Evolutionary conservation across 2,797 vertebrate species (phyloP), one percentile per base, ranked within the genome.

Genomic region (Brachyalestes nurse): DNA sequence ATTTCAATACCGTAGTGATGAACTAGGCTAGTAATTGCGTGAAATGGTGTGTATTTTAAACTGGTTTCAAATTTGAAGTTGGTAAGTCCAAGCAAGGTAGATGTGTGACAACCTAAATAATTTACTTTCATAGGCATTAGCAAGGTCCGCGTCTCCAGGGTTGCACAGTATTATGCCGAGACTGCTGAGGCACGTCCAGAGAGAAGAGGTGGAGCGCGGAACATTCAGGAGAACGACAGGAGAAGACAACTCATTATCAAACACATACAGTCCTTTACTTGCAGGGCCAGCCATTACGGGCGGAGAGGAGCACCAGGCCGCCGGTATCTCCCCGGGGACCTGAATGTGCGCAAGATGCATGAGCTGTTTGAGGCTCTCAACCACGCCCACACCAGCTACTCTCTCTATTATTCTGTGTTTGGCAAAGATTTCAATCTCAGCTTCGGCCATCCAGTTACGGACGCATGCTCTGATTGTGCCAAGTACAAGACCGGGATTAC

Each of bases 331-430:
- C 78, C 78, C 9, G 23, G 25, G 74, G 78, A 80, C 42, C 61
- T 80, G 38, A 73, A 19, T 65, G 72, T 80, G 38, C 53, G 47
- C 25, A 80, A 64, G 47, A 80, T 80, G 77, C 77, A 78, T 25
- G 47, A 80, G 28, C 58, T 80, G 16, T 80, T 74, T 40, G 42
- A 64, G 25, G 55, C 58, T 47, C 78, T 53, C 2, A 74, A 75
- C 58, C 78, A 75, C 58, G 49, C 45, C 34, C 25, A 53, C 21
- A 72, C 60, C 17, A 73, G 71, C 71, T 80, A 80, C 70, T 73
- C 79, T 21, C 67, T 77, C 28, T 82, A 72, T 34, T 72, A 65
- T 13, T 58, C 53, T 0, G 34, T 77, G 25, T 82, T 77, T 64
- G 8, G 25, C 45, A 71, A 62, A 5, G 17, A 82, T 9, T 71